Evolutionary conservation across 2,113 vertebrate genomes (phyloP), one percentile per base, ranked within the genome.

Genomic region (Aleadryas rufinucha): DNA sequence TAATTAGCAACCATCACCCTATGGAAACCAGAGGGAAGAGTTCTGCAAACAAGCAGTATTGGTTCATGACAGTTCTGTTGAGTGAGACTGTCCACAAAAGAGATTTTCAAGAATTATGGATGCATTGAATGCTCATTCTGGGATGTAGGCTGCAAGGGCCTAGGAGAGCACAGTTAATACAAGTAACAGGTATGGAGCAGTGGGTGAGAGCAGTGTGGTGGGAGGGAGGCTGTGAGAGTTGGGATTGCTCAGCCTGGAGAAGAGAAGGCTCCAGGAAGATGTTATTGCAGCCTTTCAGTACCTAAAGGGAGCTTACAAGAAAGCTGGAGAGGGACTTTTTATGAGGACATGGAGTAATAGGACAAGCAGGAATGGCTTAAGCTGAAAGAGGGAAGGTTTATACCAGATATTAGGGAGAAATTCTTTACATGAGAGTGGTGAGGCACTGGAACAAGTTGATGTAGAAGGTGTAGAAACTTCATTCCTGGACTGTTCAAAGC

Each of bases 281-380:
- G 4, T 54, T 20, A 20, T 3, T 49, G 30, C 12, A 69, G 35
- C 15, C 26, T 37, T 84, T 49, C n/a, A 49, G 10, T 16, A 28
- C 21, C 15, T 77, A 54, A 42, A 69, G 10, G 24, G 10, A 53
- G 26, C 26, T 47, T 18, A 27, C 10, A 54, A 61, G 13, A 31
- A 47, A 47, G 41, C 6, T 49, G 31, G 54, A 56, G 54, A 49
- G n/a, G 54, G 11, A 12, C 44, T 35, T 61, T 54, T 54, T 47
- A 42, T 7, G 16, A 56, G 31, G 10, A 3, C 1, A 0, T 20
- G 41, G 47, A 53, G 33, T 22, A 41, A 53, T 16, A 31, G 45
- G 69, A 61, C 2, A 39, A 81, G 39, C 0, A 0, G 31, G 8
- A 49, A 42, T 19, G 10, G 13, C 18, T 76, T 69, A 14, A 47